Evolutionary conservation across 1,140 invertebrate genomes (phyloP), one percentile per base, ranked within the genome.

Genomic region (Ceratosolen solmsi): DNA sequence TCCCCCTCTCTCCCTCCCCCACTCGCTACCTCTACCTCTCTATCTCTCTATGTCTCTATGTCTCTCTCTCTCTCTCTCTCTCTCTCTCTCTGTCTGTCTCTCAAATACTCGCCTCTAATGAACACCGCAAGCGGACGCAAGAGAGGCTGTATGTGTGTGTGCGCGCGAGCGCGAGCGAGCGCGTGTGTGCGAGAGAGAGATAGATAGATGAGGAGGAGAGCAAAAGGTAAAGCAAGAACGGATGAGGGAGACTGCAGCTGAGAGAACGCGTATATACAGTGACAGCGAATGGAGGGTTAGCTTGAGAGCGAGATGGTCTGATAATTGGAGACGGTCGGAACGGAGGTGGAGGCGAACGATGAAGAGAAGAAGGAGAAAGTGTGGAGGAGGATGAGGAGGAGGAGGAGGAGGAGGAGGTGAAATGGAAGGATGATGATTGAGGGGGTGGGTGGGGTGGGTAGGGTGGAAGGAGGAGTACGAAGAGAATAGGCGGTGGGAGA

Each of bases 271-370:
- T 65, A 74, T 54, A 30, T 51, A 72, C 63, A 72, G 80, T 72
- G 80, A 77, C 80, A 71, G 65, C 56, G 46, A 77, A 76, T 60
- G 51, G 72, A 80, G 77, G 79, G 78, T 63, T 72, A 79, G 56
- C 77, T 73, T 36, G 82, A 80, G 77, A 90, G 88, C 83, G 88
- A 88, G 88, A 89, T 85, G 85, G 86, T 85, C 86, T 84, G 88
- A 89, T 89, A 89, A 90, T 90, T 88, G 87, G 84, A 88, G 84
- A 83, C 77, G 84, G 46, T 75, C 56, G 83, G 72, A 70, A 80
- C 84, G 73, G 82, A 73, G 79, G 80, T 73, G 85, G 60, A 56
- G 70, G 49, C 58, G 72, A 74, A 72, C 75, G 84, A 36, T 71
- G 65, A 63, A 58, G 71, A 72, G 63, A 20, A 77, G 51, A 58